Conservation (phyloP, 2,888 invertebrate genomes). For the Perithous albicinctus region DNA sequence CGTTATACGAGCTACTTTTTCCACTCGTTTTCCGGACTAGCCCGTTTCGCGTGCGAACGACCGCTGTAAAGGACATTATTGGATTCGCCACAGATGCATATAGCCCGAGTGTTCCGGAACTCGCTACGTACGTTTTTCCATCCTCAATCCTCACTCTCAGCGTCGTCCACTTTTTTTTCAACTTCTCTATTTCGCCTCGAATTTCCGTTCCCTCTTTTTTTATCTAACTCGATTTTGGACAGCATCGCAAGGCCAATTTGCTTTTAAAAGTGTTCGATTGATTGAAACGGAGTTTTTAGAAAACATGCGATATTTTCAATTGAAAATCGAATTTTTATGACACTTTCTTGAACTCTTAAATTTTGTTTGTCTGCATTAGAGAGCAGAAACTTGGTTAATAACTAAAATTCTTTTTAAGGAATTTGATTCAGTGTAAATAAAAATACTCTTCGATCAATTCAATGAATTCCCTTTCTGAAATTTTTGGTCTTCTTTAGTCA, state of each 20-base stretch:
- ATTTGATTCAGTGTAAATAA: too few relatives aligned
- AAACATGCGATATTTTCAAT: too few relatives aligned
- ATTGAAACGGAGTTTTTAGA: background rate
- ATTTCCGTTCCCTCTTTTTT: background rate
- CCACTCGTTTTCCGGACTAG: slow-evolving; percentile 58
- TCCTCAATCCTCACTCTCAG: slow-evolving; percentile 35
- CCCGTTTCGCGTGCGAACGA: slow-evolving; percentile 63
- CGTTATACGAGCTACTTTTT: slow-evolving; percentile 68
- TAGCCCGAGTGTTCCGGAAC: slow-evolving; percentile 21
- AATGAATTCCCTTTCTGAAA: too few relatives aligned
- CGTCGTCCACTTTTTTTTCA: background rate
- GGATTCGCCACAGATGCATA: slow-evolving; percentile 47
- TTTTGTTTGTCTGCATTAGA: too few relatives aligned
- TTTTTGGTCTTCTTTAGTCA: too few relatives aligned
- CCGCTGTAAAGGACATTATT: slow-evolving; percentile 67
- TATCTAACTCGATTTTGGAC: slow-evolving; percentile 8
- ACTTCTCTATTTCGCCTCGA: background rate
- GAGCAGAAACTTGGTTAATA: too few relatives aligned
- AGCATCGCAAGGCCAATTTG: background rate
- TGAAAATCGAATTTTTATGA: too few relatives aligned
- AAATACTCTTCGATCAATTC: too few relatives aligned
- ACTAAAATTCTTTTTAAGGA: too few relatives aligned
- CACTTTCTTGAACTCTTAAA: too few relatives aligned
- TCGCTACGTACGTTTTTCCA: slow-evolving; percentile 32
- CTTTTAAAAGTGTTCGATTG: background rate